These are phyloP conservation scores for Diarsia rubi DNA, from an alignment of 2,888 invertebrate species.

Conservation along the genomic window DNA sequence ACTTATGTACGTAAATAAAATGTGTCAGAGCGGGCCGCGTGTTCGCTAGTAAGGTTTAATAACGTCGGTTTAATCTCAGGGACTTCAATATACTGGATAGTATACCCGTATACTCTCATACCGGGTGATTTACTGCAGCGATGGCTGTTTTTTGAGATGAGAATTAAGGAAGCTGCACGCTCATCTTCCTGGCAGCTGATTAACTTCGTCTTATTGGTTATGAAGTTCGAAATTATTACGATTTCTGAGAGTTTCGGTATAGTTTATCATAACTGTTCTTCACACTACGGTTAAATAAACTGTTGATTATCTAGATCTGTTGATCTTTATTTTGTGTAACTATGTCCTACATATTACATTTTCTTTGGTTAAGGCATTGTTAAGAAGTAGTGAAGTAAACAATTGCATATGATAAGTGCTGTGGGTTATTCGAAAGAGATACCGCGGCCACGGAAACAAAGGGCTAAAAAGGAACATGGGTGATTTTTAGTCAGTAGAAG, in stretches of 20 bases:
- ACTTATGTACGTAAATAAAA: conserved; percentile 66
- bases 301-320: background rate
- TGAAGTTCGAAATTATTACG: background rate
- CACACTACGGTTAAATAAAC: background rate
- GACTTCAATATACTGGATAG: conserved; percentile 72
- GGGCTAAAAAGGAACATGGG: too few species aligned
- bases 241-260: background rate
- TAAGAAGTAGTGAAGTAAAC: background rate
- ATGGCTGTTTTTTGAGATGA: conserved; percentile 56
- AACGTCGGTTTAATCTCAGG: conserved; percentile 79
- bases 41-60: conserved; percentile 74
- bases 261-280: background rate
- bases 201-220: conserved; percentile 14
- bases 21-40: conserved; percentile 60
- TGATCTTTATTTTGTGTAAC: background rate
- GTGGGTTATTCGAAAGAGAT: too few species aligned
- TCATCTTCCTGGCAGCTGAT: conserved; percentile 8
- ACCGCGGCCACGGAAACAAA: too few species aligned
- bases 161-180: conserved; percentile 29
- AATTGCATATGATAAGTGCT: background rate
- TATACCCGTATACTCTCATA: conserved; percentile 60
- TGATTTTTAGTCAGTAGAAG: too few species aligned
- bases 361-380: too few species aligned
- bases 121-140: conserved; percentile 60
- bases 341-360: too few species aligned